A percentile compares a stretch with the other conserved stretches of the same genome.
Evolutionary conservation across 1,140 invertebrate species (phyloP).

Genomic region (Phymastichus coffea): DNA sequence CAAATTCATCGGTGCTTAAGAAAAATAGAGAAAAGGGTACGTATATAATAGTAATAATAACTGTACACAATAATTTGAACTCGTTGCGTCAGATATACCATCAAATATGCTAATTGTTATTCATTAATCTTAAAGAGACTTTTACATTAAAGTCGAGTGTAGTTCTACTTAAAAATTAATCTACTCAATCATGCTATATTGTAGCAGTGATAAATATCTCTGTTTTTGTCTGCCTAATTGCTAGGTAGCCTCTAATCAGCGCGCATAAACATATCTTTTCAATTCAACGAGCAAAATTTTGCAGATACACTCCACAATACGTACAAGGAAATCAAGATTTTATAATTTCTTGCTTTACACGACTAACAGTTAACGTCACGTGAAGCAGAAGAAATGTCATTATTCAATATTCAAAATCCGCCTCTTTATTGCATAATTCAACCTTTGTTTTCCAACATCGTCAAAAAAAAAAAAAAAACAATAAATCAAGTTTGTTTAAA

Average conservation of each 20-base stretch:
- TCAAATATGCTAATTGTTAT: conserved; percentile 2
- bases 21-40: conserved; percentile 9
- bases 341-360: too few species aligned
- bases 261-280: conserved; percentile 30
- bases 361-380: too few species aligned
- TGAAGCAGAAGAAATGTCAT: background rate
- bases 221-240: conserved; percentile 35
- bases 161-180: conserved; percentile 15
- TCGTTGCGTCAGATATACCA: conserved; percentile 16
- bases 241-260: conserved; percentile 50
- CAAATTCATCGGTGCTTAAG: conserved; percentile 27
- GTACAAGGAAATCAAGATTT: conserved; percentile 5
- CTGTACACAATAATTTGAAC: conserved; percentile 25
- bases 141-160: conserved; percentile 15
- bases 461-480: background rate
- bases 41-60: conserved; percentile 18
- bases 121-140: conserved; percentile 18
- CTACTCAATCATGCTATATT: conserved; percentile 23
- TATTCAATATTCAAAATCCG: too few species aligned
- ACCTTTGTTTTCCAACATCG: background rate
- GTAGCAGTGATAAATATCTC: conserved; percentile 31
- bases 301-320: conserved; percentile 9
- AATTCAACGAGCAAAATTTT: background rate
- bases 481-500: background rate
- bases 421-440: background rate